Evolutionary conservation across 2,113 vertebrate genomes (phyloP).

Genomic region (Nibea coibor): DNA sequence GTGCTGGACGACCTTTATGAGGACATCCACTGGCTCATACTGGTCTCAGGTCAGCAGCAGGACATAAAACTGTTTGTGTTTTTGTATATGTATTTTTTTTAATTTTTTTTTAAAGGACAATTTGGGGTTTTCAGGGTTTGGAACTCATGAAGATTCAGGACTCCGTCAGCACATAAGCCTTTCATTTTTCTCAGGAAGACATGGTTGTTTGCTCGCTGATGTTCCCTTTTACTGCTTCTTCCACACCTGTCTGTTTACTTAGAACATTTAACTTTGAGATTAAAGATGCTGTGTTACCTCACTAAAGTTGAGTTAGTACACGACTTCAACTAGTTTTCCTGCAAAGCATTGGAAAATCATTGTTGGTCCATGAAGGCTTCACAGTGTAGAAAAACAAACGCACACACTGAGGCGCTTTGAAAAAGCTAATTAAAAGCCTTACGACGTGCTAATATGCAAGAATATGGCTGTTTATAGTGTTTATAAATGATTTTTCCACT

Average conservation of each 20-base stretch:
- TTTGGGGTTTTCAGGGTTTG: background rate
- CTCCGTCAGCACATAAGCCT: background rate
- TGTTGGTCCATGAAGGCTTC: background rate
- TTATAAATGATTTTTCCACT: constrained; percentile 44
- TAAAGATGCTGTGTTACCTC: background rate
- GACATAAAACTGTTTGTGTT: background rate
- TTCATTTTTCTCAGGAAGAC: background rate
- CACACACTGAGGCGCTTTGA: background rate
- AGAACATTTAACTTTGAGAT: too few species aligned
- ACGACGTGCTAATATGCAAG: background rate
- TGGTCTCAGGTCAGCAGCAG: constrained; percentile 92
- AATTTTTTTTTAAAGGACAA: background rate
- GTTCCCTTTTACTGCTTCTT: background rate
- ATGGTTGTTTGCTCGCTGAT: background rate
- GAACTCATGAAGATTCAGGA: background rate
- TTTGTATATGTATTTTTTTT: background rate
- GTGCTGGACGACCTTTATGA: constrained; percentile 97
- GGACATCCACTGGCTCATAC: constrained; percentile 99
- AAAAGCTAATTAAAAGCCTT: background rate
- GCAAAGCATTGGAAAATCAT: background rate
- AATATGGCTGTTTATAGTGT: constrained; percentile 33
- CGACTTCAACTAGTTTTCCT: background rate
- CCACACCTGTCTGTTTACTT: background rate
- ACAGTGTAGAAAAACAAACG: background rate
- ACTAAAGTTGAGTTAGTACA: background rate